phyloP scores from a whole-genome alignment of 2,113 vertebrate genomes.

The Syngnathus scovelli region DNA sequence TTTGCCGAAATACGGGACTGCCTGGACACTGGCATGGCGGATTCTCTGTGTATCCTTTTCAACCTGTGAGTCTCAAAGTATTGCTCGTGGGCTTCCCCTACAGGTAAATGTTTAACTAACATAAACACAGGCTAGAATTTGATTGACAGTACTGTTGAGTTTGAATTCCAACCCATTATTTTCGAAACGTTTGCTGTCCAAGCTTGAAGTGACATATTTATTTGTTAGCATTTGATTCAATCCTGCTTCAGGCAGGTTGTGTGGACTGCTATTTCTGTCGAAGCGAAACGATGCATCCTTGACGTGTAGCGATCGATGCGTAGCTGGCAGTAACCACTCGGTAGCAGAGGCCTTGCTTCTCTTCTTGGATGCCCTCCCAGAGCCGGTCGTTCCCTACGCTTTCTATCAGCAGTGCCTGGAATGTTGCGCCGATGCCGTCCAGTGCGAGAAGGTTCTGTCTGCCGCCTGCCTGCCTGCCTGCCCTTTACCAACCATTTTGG shows the following conservation, averaged over 20 bases:
- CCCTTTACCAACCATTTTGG: neutral
- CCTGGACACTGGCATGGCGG: conserved; percentile 84
- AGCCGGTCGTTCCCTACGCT: conserved; percentile 82
- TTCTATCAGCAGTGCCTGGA: conserved; percentile 82
- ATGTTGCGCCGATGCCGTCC: conserved; percentile 60
- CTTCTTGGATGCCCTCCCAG: conserved; percentile 91
- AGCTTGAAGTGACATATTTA: too few relatives aligned
- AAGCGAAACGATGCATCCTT: conserved; percentile 30
- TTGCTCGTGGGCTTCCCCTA: too few relatives aligned
- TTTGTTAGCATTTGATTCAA: too few relatives aligned
- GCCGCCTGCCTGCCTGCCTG: neutral
- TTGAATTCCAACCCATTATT: too few relatives aligned
- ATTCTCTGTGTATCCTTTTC: conserved; percentile 87
- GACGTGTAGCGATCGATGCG: conserved; percentile 23
- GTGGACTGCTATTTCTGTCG: too few relatives aligned
- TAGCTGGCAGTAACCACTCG: conserved; percentile 90
- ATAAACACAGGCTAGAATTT: too few relatives aligned
- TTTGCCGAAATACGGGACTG: conserved; percentile 91
- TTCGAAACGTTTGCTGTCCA: too few relatives aligned
- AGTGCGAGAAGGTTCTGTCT: conserved; percentile 79
- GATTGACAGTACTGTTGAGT: too few relatives aligned
- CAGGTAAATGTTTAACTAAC: too few relatives aligned
- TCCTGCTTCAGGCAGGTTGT: too few relatives aligned
- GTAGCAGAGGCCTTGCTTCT: conserved; percentile 91
- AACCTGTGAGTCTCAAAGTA: neutral